Evolutionary conservation across 2,113 vertebrate genomes (phyloP).

Genomic region (Tylochromis polylepis): DNA sequence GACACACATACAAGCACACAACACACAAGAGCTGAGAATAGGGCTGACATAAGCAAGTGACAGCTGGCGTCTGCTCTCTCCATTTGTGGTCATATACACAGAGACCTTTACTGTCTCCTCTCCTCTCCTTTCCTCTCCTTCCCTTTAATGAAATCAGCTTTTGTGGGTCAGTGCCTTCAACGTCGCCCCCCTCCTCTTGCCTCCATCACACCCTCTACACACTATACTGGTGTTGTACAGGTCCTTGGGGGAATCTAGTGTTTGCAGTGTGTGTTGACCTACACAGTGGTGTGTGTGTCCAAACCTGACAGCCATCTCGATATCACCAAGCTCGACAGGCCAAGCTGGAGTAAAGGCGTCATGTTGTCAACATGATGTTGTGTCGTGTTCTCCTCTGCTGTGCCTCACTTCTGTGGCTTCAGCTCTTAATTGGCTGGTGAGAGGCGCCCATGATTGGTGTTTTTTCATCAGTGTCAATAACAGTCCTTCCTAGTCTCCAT

Average conservation of each 20-base stretch:
- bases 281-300: conserved; percentile 58
- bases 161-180: conserved; percentile 31
- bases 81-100: conserved; percentile 70
- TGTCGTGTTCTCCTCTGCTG: conserved; percentile 7
- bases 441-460: neutral
- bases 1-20: conserved; percentile 10
- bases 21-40: conserved; percentile 52
- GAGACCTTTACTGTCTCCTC: conserved; percentile 37
- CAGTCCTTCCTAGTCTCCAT: neutral
- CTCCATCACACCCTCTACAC: conserved; percentile 45
- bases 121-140: conserved; percentile 19
- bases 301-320: conserved; percentile 58
- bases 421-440: neutral
- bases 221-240: conserved; percentile 51
- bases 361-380: conserved; percentile 43
- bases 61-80: conserved; percentile 75
- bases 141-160: conserved; percentile 48
- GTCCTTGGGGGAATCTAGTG: conserved; percentile 68
- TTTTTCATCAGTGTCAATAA: neutral
- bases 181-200: neutral
- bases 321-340: conserved; percentile 52
- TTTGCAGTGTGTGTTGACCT: conserved; percentile 69
- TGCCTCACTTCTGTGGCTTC: neutral
- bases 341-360: conserved; percentile 41
- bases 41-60: conserved; percentile 74